Evolutionary conservation across 1,140 invertebrate genomes (phyloP), one percentile per base, ranked within the genome.

Genomic region (Drosophila pruinosa): DNA sequence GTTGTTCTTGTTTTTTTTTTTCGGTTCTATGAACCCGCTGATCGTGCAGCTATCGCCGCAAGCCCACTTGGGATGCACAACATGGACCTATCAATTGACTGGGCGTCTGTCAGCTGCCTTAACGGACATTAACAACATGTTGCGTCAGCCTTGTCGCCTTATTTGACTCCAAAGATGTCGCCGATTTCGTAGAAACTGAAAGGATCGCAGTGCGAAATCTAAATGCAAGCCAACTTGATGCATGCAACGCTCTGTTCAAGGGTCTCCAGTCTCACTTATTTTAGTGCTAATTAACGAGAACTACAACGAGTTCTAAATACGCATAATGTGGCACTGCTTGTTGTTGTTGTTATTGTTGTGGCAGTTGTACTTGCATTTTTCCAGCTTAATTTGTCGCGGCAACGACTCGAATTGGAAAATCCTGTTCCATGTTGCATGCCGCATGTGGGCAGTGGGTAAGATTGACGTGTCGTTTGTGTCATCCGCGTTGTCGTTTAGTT

Each of bases 281-380:
- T 81, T 58, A 88, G 81, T 78, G 82, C 82, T 86, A 86, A 86
- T 86, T 86, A 86, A 88, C 79, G 82, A 70, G 81, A 88, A 78
- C 58, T 78, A 74, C 81, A 77, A 81, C 77, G 45, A 85, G 81
- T 81, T 79, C 77, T 86, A 59, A 56, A 48, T 47, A 36, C 68
- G 52, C 59, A 69, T 54, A 61, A 53, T 63, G 21, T 34, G 41
- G 12, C 10, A 28, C 10, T 0, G 21, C 14, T 6, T 59, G 43
- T 34, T 39, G 34, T 28, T 39, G 21, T 7, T 45, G 38, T 6
- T 58, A 22, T 15, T 58, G 50, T 21, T 70, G 68, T 43, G 48
- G 68, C 34, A 57, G 36, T 71, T 65, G 68, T 71, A 64, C 68
- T 71, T 71, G 68, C 61, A 58, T 77, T 85, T 86, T 82, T 82